phyloP scores from a whole-genome alignment of 2,797 vertebrate species.

The Pempheris klunzingeri region DNA sequence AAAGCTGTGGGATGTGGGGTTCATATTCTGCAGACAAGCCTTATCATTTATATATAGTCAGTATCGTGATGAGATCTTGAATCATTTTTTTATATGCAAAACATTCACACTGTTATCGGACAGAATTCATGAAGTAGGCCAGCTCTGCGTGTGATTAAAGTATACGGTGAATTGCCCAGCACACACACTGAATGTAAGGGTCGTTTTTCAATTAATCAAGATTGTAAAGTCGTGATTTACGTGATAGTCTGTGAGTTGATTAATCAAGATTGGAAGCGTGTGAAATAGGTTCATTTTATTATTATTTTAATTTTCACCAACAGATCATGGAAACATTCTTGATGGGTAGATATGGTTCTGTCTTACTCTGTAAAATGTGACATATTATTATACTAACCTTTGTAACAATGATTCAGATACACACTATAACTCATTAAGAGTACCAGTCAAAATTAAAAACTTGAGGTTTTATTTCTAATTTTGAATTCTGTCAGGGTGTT shows the following conservation, averaged over 20 bases:
- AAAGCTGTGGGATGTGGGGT: conserved; percentile 79
- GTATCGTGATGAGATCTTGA: conserved; percentile 77
- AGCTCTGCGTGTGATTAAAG: conserved; percentile 60
- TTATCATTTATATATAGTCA: conserved; percentile 86
- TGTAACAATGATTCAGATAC: neutral
- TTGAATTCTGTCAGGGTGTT: neutral
- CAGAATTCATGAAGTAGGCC: conserved; percentile 68
- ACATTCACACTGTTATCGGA: conserved; percentile 71
- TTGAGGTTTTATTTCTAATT: neutral
- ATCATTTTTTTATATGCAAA: conserved; percentile 79
- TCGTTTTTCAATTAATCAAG: neutral
- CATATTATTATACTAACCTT: neutral
- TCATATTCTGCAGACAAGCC: conserved; percentile 80
- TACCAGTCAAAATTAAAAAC: neutral
- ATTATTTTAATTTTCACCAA: conserved; percentile 2
- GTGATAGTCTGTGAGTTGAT: neutral
- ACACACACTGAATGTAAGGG: neutral
- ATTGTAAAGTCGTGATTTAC: neutral
- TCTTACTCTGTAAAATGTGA: neutral
- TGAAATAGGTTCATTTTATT: neutral
- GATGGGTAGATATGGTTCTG: neutral
- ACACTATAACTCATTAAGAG: neutral
- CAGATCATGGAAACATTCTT: neutral
- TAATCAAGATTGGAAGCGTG: neutral
- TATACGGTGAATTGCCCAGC: conserved; percentile 35